These are phyloP conservation scores for Poecilia latipinna DNA, from an alignment of 2,113 vertebrate species.

Conservation along the genomic window DNA sequence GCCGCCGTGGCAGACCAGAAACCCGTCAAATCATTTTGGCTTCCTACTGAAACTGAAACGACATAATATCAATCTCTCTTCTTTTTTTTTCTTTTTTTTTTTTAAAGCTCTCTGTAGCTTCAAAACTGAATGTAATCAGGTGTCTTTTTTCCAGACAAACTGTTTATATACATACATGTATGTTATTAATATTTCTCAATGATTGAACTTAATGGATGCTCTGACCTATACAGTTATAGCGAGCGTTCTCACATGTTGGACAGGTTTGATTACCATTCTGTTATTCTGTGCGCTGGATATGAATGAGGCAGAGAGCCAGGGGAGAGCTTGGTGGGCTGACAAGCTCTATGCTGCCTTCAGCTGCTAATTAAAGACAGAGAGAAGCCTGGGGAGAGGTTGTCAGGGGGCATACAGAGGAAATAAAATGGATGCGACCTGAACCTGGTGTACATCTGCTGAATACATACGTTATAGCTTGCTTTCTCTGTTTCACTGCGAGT, in stretches of 20 bases:
- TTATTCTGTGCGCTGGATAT: slow-evolving; percentile 54
- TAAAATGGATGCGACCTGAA: slow-evolving; percentile 35
- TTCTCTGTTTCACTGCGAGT: slow-evolving; percentile 17
- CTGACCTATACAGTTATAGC: slow-evolving; percentile 13
- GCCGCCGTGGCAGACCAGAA: slow-evolving; percentile 15
- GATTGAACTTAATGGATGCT: slow-evolving; percentile 4
- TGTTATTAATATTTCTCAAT: neutral
- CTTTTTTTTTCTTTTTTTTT: too few species aligned
- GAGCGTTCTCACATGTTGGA: slow-evolving; percentile 27
- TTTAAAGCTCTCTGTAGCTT: neutral
- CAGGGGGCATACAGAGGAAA: slow-evolving; percentile 22
- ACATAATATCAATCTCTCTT: neutral
- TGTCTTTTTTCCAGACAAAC: slow-evolving; percentile 7
- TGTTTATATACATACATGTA: neutral
- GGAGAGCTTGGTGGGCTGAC: slow-evolving; percentile 44
- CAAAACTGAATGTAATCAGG: neutral
- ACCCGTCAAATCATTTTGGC: slow-evolving; percentile 11
- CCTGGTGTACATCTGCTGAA: slow-evolving; percentile 26
- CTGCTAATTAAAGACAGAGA: slow-evolving; percentile 61
- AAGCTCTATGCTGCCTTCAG: slow-evolving; percentile 26
- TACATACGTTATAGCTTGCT: slow-evolving; percentile 23
- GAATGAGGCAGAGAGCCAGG: slow-evolving; percentile 57
- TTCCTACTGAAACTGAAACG: slow-evolving; percentile 28
- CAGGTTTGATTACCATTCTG: slow-evolving; percentile 54
- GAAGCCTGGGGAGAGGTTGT: slow-evolving; percentile 33